phyloP scores from a whole-genome alignment of 1,140 invertebrate species.

The Trichonephila clavipes region DNA sequence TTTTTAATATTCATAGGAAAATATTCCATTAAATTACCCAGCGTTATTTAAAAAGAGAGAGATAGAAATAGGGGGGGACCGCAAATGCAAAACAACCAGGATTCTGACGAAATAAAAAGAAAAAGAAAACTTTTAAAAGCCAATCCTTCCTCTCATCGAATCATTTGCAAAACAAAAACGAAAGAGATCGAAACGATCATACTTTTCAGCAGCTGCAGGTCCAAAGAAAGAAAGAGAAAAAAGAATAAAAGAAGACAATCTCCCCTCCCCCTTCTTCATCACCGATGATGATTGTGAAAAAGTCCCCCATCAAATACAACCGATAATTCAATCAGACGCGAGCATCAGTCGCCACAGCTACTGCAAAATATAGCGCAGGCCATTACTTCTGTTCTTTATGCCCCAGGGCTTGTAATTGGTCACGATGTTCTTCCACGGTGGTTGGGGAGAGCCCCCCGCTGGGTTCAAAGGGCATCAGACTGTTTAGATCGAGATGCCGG shows the following conservation, averaged over 20 bases:
- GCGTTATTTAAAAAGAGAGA: not conserved
- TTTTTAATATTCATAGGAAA: no score
- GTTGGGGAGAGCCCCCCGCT: not conserved
- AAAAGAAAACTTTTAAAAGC: not conserved
- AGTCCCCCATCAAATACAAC: constrained; percentile 32
- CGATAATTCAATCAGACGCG: constrained; percentile 72
- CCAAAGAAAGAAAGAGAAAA: not conserved
- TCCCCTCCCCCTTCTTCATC: not conserved
- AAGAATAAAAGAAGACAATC: not conserved
- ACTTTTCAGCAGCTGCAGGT: constrained; percentile 19
- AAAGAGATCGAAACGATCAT: not conserved
- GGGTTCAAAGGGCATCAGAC: constrained; percentile 42
- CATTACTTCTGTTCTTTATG: constrained; percentile 1
- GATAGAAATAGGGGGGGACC: not conserved
- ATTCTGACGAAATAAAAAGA: not conserved
- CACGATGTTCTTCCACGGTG: constrained; percentile 65
- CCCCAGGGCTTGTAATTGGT: constrained; percentile 68
- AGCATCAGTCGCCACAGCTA: constrained; percentile 21
- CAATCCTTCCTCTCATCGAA: not conserved
- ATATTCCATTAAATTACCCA: not conserved
- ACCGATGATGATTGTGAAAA: constrained; percentile 65
- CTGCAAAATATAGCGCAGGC: not conserved
- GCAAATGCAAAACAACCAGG: not conserved
- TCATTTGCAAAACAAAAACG: not conserved
- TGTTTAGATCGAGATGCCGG: constrained; percentile 7